Evolutionary conservation across 2,797 vertebrate genomes (phyloP).

Genomic region (Falco berigora): DNA sequence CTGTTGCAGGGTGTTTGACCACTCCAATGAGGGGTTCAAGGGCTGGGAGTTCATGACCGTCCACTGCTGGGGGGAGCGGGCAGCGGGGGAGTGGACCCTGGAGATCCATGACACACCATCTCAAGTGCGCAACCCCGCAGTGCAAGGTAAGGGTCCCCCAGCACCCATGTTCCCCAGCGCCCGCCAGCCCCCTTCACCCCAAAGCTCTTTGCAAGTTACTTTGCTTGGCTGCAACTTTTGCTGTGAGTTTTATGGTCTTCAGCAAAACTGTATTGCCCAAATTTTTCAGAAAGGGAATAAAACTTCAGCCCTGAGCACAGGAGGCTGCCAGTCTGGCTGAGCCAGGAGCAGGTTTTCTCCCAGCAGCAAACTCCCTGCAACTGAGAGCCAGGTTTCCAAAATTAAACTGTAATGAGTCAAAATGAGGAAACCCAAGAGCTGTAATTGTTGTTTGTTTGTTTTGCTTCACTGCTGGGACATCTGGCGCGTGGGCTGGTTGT

Average conservation of each 20-base stretch:
- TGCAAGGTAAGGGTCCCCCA: conserved; percentile 78
- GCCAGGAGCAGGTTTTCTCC: background rate
- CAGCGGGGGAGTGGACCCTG: conserved; percentile 86
- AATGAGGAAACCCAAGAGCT: conserved; percentile 29
- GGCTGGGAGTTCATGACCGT: conserved; percentile 96
- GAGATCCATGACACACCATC: conserved; percentile 84
- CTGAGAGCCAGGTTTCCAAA: conserved; percentile 22
- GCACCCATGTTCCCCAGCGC: background rate
- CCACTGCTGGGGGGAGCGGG: conserved; percentile 90
- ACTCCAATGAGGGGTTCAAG: conserved; percentile 87
- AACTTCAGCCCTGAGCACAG: background rate
- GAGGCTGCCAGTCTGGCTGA: background rate
- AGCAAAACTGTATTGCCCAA: background rate
- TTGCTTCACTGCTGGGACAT: conserved; percentile 29
- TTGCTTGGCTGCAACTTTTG: accelerated
- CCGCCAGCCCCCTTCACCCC: accelerated
- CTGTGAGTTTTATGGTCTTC: background rate
- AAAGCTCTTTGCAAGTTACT: background rate
- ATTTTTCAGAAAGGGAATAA: background rate
- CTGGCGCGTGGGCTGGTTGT: conserved; percentile 32
- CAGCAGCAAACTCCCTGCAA: background rate
- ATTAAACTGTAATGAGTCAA: conserved; percentile 48
- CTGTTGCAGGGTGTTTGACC: conserved; percentile 80
- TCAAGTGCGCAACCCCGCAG: conserved; percentile 80
- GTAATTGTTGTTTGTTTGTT: conserved; percentile 63